Percentiles rank a stretch among this genome's conserved stretches.
Conservation (phyloP, 2,888 invertebrate genomes). For the Emmelina monodactyla region DNA sequence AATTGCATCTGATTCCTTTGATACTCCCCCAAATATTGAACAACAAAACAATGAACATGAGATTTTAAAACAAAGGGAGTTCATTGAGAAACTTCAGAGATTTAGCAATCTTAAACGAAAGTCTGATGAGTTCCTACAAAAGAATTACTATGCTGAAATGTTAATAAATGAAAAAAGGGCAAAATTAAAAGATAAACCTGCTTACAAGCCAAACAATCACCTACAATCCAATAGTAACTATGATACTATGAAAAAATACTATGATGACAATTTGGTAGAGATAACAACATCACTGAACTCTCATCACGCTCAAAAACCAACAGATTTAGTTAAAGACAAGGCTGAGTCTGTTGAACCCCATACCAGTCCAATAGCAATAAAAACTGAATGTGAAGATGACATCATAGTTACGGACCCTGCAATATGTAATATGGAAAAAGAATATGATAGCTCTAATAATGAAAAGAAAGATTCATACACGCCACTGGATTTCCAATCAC, state of each 20-base stretch:
- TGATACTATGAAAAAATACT: conserved; percentile 40
- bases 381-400: conserved; percentile 58
- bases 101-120: conserved; percentile 53
- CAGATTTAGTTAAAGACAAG: conserved; percentile 27
- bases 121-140: conserved; percentile 53
- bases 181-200: conserved; percentile 44
- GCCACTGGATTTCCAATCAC: conserved; percentile 43
- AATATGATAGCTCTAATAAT: conserved; percentile 38
- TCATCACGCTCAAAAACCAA: conserved; percentile 31
- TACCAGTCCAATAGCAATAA: conserved; percentile 39
- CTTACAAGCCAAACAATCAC: conserved; percentile 30
- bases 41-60: conserved; percentile 37
- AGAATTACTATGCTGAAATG: conserved; percentile 45
- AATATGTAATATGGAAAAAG: conserved; percentile 43
- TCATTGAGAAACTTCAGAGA: conserved; percentile 52
- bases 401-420: conserved; percentile 54
- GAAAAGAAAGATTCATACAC: conserved; percentile 35
- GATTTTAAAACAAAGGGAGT: conserved; percentile 44
- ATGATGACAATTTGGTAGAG: conserved; percentile 43
- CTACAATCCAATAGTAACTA: conserved; percentile 30
- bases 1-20: conserved; percentile 35
- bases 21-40: conserved; percentile 27
- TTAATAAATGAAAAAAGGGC: conserved; percentile 44
- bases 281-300: conserved; percentile 35
- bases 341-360: conserved; percentile 28